Conservation (phyloP, 1,140 invertebrate species). For the Chlorops oryzae region DNA sequence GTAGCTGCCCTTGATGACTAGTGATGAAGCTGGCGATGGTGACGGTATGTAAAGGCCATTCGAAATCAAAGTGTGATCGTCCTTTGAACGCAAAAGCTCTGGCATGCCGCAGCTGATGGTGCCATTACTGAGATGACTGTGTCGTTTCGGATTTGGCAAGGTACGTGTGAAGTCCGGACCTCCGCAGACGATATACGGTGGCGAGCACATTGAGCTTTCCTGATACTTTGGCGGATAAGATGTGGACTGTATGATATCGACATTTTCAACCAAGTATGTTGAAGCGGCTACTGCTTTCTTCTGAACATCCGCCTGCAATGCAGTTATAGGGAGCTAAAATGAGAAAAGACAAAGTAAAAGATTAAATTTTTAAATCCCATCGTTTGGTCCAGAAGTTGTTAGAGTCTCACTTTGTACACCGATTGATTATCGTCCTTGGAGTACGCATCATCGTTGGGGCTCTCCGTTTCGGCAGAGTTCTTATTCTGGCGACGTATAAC, state of each 20-base stretch:
- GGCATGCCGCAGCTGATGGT: constrained; percentile 32
- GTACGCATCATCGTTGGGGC: constrained; percentile 75
- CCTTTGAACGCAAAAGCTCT: constrained; percentile 26
- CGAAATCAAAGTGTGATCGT: constrained; percentile 42
- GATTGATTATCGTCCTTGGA: constrained; percentile 65
- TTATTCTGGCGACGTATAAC: constrained; percentile 60
- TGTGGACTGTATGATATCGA: constrained; percentile 42
- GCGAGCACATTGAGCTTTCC: constrained; percentile 43
- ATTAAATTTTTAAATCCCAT: background rate
- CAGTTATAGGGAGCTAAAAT: constrained; percentile 43
- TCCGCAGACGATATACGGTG: constrained; percentile 33
- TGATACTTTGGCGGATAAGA: constrained; percentile 43
- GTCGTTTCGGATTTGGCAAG: constrained; percentile 38
- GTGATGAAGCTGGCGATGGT: constrained; percentile 38
- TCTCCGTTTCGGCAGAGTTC: constrained; percentile 52
- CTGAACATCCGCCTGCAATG: constrained; percentile 43
- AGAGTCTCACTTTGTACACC: constrained; percentile 47
- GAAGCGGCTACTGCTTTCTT: constrained; percentile 45
- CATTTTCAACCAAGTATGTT: constrained; percentile 40
- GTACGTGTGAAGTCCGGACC: constrained; percentile 36
- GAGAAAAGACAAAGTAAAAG: constrained; percentile 1
- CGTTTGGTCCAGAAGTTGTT: background rate
- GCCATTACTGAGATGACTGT: constrained; percentile 37
- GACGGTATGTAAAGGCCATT: constrained; percentile 41
- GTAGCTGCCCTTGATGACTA: constrained; percentile 47